phyloP scores from a whole-genome alignment of 2,113 vertebrate species.

The Megalops atlanticus region DNA sequence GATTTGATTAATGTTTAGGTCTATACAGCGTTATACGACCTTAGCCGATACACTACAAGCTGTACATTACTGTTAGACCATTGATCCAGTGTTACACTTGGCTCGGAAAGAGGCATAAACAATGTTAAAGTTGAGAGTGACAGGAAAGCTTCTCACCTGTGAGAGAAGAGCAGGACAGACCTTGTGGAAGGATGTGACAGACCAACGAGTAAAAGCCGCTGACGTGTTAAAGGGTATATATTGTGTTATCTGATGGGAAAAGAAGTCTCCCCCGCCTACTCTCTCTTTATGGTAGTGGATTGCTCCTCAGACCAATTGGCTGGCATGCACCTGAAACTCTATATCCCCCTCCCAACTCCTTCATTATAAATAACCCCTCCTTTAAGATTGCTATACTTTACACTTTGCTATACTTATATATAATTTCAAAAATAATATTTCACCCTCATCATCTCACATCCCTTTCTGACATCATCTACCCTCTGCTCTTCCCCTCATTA shows the following conservation, averaged over 20 bases:
- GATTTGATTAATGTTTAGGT: no score
- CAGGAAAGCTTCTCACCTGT: not conserved
- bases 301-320: not conserved
- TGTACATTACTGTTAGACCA: not conserved
- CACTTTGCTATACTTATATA: no score
- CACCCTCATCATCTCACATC: no score
- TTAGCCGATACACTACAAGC: not conserved
- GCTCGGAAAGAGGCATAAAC: not conserved
- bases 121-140: not conserved
- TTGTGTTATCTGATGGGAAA: slow-evolving; percentile 3
- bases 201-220: not conserved
- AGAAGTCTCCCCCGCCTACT: not conserved
- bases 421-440: no score
- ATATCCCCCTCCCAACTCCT: not conserved
- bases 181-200: not conserved
- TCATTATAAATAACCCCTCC: not conserved
- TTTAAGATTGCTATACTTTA: not conserved
- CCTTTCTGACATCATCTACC: no score
- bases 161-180: slow-evolving; percentile 4
- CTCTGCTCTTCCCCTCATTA: no score
- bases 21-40: no score
- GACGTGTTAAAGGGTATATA: not conserved
- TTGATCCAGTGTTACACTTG: not conserved
- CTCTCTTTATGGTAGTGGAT: slow-evolving; percentile 7
- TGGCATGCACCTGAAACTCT: not conserved